A percentile compares a stretch with the other conserved stretches of the same genome.
Conservation (phyloP, 2,113 vertebrate species). For the Speoplatyrhinus poulsoni region DNA sequence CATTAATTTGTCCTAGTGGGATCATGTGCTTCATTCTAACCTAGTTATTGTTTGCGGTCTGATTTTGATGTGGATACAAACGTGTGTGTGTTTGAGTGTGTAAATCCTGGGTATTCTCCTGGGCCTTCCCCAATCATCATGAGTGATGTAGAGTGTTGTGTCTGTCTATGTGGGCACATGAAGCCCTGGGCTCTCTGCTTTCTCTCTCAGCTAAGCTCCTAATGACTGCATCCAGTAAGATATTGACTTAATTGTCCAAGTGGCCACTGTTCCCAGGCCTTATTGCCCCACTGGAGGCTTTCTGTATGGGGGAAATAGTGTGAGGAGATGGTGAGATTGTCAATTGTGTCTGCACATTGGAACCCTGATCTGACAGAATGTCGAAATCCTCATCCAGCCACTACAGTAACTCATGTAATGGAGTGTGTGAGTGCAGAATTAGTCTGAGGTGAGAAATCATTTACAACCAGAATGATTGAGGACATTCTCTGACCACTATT, state of each 20-base stretch:
- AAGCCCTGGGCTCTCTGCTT: conserved; percentile 27
- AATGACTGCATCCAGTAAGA: conserved; percentile 60
- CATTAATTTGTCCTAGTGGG: no score
- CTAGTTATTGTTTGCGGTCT: no score
- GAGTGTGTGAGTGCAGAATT: conserved; percentile 20
- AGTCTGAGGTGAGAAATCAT: conserved; percentile 9
- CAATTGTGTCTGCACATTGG: conserved; percentile 32
- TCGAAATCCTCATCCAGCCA: conserved; percentile 38
- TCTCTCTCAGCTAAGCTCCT: conserved; percentile 58
- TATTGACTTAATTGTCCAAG: conserved; percentile 69
- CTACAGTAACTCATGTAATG: conserved; percentile 34
- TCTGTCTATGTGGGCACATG: conserved; percentile 3
- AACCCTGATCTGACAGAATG: conserved; percentile 47
- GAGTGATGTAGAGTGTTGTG: conserved; percentile 36
- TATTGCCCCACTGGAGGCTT: conserved; percentile 46
- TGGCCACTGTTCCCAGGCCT: conserved; percentile 50
- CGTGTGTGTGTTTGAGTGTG: neutral
- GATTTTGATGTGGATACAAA: neutral
- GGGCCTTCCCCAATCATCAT: conserved; percentile 51
- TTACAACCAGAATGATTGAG: conserved; percentile 20
- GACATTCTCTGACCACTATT: conserved; percentile 28
- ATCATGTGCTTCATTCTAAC: no score
- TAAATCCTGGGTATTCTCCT: conserved; percentile 47
- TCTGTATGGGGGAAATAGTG: conserved; percentile 40
- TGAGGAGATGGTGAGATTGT: conserved; percentile 49